A percentile compares a stretch with the other conserved stretches of the same genome.
Conservation (phyloP, 2,113 vertebrate genomes). For the Corvus hawaiiensis region DNA sequence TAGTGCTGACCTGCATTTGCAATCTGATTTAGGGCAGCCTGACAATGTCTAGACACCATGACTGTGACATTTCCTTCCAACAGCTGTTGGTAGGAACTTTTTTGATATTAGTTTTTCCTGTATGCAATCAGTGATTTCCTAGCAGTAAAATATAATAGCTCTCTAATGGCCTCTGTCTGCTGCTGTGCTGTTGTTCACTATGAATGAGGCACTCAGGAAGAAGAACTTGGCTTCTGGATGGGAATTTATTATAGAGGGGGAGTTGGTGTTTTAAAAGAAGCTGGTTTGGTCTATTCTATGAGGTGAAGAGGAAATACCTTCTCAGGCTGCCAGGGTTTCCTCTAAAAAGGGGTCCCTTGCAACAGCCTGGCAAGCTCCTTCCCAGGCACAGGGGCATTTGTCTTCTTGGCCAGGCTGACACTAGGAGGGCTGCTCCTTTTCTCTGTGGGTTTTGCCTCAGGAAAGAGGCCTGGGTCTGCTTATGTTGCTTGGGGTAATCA, state of each 20-base stretch:
- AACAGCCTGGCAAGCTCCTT: not conserved
- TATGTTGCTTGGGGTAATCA: rapidly evolving
- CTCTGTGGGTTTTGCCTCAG: not conserved
- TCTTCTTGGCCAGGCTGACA: not conserved
- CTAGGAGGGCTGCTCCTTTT: not conserved
- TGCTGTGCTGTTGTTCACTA: not conserved
- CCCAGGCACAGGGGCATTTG: rapidly evolving
- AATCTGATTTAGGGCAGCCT: not conserved
- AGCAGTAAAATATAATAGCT: not conserved
- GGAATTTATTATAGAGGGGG: not conserved
- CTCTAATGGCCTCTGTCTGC: not conserved
- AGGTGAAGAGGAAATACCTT: not conserved
- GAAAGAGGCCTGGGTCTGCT: not conserved
- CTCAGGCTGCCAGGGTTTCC: not conserved
- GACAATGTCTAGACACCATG: not conserved
- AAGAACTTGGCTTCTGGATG: not conserved
- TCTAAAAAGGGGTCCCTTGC: not conserved
- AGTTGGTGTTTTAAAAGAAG: not conserved
- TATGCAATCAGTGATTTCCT: not conserved
- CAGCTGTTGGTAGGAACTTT: not conserved
- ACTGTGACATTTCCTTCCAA: not conserved
- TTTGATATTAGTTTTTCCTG: not conserved
- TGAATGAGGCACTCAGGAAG: not conserved
- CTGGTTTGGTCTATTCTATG: not conserved
- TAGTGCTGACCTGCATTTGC: not conserved